phyloP scores from a whole-genome alignment of 2,113 vertebrate genomes.

The Zapornia atra region DNA sequence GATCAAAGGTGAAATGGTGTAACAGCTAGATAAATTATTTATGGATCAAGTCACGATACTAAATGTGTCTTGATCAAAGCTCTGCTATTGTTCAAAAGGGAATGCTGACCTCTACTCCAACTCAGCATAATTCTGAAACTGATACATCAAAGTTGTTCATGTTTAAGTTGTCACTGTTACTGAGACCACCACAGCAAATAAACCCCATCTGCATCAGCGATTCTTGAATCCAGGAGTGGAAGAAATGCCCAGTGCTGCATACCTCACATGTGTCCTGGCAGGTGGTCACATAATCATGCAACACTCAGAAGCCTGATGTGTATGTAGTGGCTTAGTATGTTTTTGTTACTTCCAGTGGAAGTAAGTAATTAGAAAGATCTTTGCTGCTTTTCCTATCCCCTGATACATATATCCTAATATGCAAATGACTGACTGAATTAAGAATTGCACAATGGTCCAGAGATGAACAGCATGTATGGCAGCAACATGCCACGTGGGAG shows the following conservation, averaged over 20 bases:
- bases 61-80: background rate
- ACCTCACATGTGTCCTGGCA: background rate
- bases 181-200: background rate
- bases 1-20: background rate
- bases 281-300: background rate
- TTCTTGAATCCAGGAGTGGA: background rate
- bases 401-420: background rate
- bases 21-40: conserved; percentile 3
- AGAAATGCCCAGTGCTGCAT: background rate
- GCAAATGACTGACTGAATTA: background rate
- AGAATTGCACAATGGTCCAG: background rate
- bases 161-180: background rate
- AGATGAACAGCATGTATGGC: background rate
- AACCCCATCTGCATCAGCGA: background rate
- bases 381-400: background rate
- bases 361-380: background rate
- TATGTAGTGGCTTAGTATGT: background rate
- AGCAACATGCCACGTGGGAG: background rate
- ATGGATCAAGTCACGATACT: conserved; percentile 7
- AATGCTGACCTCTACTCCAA: background rate
- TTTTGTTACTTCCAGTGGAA: background rate
- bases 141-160: background rate
- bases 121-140: background rate
- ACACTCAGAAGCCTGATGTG: background rate
- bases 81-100: background rate